phyloP scores from a whole-genome alignment of 37 sponge, comb jelly and placozoan species.

The Eunapius fragilis region DNA sequence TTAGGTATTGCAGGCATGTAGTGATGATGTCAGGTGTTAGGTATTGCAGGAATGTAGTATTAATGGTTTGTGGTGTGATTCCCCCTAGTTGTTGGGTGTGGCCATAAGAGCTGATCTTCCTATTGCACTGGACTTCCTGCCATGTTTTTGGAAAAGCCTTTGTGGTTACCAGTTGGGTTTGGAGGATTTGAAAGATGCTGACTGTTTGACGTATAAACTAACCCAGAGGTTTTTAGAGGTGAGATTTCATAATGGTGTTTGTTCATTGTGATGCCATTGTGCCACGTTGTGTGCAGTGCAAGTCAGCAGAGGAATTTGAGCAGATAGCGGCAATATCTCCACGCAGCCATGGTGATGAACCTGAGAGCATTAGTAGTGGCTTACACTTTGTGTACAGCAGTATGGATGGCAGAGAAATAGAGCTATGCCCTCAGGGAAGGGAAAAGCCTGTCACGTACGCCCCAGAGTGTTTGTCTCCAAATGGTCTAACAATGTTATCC shows the following conservation, averaged over 20 bases:
- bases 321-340: background rate
- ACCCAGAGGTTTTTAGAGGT: constrained; percentile 69
- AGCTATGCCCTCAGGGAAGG: constrained; percentile 57
- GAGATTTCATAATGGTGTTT: too few species aligned
- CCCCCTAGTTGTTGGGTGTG: constrained; percentile 81
- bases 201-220: constrained; percentile 84
- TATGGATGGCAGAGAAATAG: constrained; percentile 54
- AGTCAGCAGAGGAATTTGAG: constrained; percentile 26
- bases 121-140: constrained; percentile 87
- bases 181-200: constrained; percentile 80
- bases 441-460: constrained; percentile 72
- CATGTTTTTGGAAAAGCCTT: constrained; percentile 92
- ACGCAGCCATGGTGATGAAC: constrained; percentile 15
- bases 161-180: constrained; percentile 53
- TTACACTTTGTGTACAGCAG: constrained; percentile 39
- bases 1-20: too few species aligned
- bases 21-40: too few species aligned
- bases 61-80: constrained; percentile 2
- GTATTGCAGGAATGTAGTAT: too few species aligned
- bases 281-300: constrained; percentile 3
- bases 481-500: background rate
- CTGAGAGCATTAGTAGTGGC: background rate
- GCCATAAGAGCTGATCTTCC: constrained; percentile 93
- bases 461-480: background rate
- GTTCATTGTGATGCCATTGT: too few species aligned